Evolutionary conservation across 2,113 vertebrate species (phyloP).

Genomic region (Actenoides lindsayi): DNA sequence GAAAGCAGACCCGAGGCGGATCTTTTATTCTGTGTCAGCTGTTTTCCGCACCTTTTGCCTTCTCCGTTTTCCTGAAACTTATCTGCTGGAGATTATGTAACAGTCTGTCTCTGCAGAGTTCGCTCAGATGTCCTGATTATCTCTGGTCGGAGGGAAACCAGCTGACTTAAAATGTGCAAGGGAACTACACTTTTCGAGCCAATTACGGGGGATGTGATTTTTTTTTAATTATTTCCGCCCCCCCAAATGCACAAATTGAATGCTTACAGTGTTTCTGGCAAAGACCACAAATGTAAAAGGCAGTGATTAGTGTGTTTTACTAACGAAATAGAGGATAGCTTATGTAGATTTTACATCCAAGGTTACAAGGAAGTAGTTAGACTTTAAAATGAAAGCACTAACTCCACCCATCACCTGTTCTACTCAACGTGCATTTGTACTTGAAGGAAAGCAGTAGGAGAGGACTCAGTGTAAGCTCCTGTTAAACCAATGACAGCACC

Average conservation of each 20-base stretch:
- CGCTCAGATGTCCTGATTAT: too few relatives aligned
- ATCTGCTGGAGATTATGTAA: background rate
- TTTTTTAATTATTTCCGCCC: too few relatives aligned
- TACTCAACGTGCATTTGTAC: rapidly evolving
- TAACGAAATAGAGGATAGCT: background rate
- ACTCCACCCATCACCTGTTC: background rate
- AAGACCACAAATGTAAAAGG: background rate
- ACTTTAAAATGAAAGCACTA: background rate
- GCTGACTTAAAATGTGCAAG: background rate
- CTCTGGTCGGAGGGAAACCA: too few relatives aligned
- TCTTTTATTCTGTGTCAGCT: too few relatives aligned
- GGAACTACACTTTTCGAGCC: background rate
- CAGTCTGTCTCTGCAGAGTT: background rate
- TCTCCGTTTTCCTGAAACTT: background rate
- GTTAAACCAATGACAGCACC: background rate
- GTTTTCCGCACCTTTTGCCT: background rate
- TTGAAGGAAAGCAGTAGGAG: background rate
- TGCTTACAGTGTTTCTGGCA: background rate
- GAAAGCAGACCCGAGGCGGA: background rate
- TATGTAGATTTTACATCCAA: background rate
- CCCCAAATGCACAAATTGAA: background rate
- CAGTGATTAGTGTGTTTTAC: background rate
- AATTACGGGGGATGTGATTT: background rate
- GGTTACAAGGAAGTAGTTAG: background rate
- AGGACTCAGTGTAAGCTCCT: background rate